A percentile compares a stretch with the other conserved stretches of the same genome.
These are phyloP conservation scores for Dexiosoma caninum DNA, from an alignment of 2,888 invertebrate genomes.

Conservation along the genomic window DNA sequence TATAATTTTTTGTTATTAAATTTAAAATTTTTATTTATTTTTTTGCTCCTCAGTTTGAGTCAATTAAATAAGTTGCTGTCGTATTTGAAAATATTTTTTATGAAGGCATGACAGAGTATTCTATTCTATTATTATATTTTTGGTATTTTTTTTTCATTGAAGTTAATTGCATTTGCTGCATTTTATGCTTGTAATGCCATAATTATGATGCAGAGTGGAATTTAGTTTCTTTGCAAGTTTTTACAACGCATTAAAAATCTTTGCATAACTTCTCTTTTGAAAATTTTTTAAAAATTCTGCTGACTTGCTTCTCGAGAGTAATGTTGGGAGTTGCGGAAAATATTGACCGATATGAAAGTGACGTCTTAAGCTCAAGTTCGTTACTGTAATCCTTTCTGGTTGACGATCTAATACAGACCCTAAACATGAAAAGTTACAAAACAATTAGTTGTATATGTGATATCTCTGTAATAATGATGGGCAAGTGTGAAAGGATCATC, in stretches of 20 bases:
- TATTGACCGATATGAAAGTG: too few relatives aligned
- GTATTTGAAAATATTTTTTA: conserved; percentile 54
- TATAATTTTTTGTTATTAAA: background rate
- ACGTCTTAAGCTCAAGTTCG: too few relatives aligned
- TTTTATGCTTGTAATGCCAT: background rate
- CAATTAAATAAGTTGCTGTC: conserved; percentile 61
- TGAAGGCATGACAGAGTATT: conserved; percentile 17
- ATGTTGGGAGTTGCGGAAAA: too few relatives aligned
- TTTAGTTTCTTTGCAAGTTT: background rate
- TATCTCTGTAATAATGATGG: too few relatives aligned
- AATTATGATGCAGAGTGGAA: background rate
- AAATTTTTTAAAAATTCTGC: background rate
- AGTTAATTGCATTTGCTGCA: conserved; percentile 49
- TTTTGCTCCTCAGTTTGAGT: conserved; percentile 26
- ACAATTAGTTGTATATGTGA: too few relatives aligned
- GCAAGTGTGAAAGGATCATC: too few relatives aligned
- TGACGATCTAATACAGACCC: too few relatives aligned
- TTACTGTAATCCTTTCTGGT: too few relatives aligned
- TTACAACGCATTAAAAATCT: background rate
- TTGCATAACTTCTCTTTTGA: background rate
- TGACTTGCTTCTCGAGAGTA: too few relatives aligned
- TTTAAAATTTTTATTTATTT: background rate
- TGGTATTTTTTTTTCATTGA: conserved; percentile 40
- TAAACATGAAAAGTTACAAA: too few relatives aligned
- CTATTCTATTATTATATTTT: conserved; percentile 17